phyloP scores from a whole-genome alignment of 1,140 invertebrate genomes.

The Drosophila takahashii region DNA sequence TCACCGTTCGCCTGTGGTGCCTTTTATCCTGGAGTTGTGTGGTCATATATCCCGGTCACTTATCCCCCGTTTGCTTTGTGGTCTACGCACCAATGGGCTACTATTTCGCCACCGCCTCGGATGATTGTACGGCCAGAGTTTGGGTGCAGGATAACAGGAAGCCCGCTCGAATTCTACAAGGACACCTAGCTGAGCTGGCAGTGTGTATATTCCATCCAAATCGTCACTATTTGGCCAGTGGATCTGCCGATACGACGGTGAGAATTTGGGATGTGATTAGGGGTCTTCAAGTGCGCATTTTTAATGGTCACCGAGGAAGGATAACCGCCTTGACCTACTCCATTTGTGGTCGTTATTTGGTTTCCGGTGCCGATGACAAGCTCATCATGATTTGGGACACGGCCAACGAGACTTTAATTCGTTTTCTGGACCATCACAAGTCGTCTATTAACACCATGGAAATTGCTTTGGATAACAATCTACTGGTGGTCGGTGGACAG shows the following conservation, averaged over 20 bases:
- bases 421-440: slow-evolving; percentile 30
- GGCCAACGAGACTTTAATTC: slow-evolving; percentile 21
- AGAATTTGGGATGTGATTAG: slow-evolving; percentile 55
- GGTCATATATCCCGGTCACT: slow-evolving; percentile 56
- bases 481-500: slow-evolving; percentile 46
- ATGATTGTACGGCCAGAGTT: slow-evolving; percentile 55
- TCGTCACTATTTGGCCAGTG: slow-evolving; percentile 59
- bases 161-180: slow-evolving; percentile 28
- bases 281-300: slow-evolving; percentile 46
- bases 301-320: slow-evolving; percentile 34
- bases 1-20: slow-evolving; percentile 57
- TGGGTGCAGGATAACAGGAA: slow-evolving; percentile 52
- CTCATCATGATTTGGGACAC: slow-evolving; percentile 55
- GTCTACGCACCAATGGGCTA: slow-evolving; percentile 47
- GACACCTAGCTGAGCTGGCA: slow-evolving; percentile 47
- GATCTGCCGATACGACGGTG: slow-evolving; percentile 55
- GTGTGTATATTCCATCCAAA: slow-evolving; percentile 60
- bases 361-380: slow-evolving; percentile 44
- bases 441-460: slow-evolving; percentile 28
- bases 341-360: slow-evolving; percentile 47
- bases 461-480: slow-evolving; percentile 46
- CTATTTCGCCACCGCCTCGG: slow-evolving; percentile 52
- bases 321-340: slow-evolving; percentile 45
- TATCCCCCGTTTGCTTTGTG: slow-evolving; percentile 32
- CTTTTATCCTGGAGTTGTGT: slow-evolving; percentile 59